These are phyloP conservation scores for Achroia grisella DNA, from an alignment of 1,140 invertebrate genomes.

Conservation along the genomic window DNA sequence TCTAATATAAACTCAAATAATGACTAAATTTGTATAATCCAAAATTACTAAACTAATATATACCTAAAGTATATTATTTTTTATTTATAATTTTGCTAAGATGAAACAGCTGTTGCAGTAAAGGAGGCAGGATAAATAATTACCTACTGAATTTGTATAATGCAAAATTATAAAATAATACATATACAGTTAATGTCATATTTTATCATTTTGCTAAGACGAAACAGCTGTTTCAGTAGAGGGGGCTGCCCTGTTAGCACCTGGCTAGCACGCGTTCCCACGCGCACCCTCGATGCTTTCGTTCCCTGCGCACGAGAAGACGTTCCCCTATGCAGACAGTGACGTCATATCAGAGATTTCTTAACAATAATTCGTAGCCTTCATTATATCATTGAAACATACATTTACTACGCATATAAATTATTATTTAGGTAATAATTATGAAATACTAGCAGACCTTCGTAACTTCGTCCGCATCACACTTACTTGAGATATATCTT, in stretches of 20 bases:
- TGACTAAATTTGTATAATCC: too few relatives aligned
- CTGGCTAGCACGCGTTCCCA: constrained; percentile 59
- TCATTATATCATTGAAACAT: constrained; percentile 22
- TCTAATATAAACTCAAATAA: too few relatives aligned
- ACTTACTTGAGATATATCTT: too few relatives aligned
- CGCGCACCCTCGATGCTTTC: constrained; percentile 35
- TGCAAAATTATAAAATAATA: too few relatives aligned
- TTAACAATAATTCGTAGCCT: constrained; percentile 34
- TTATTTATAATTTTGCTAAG: constrained; percentile 3
- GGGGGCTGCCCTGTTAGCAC: constrained; percentile 44
- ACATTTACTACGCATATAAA: too few relatives aligned
- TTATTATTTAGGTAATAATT: too few relatives aligned
- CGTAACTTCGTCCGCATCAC: too few relatives aligned
- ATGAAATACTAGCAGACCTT: too few relatives aligned
- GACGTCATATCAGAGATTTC: background rate
- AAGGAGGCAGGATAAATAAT: constrained; percentile 27
- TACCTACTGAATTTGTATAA: too few relatives aligned
- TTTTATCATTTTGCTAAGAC: constrained; percentile 6
- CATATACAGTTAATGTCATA: constrained; percentile 3
- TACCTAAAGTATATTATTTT: constrained; percentile 3
- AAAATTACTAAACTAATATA: background rate
- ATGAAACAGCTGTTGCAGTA: constrained; percentile 38
- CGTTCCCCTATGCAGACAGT: constrained; percentile 16
- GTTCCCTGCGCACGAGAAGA: constrained; percentile 13
- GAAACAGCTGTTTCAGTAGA: constrained; percentile 36